Evolutionary conservation across 2,113 vertebrate genomes (phyloP).

Genomic region (Nymphicus hollandicus): DNA sequence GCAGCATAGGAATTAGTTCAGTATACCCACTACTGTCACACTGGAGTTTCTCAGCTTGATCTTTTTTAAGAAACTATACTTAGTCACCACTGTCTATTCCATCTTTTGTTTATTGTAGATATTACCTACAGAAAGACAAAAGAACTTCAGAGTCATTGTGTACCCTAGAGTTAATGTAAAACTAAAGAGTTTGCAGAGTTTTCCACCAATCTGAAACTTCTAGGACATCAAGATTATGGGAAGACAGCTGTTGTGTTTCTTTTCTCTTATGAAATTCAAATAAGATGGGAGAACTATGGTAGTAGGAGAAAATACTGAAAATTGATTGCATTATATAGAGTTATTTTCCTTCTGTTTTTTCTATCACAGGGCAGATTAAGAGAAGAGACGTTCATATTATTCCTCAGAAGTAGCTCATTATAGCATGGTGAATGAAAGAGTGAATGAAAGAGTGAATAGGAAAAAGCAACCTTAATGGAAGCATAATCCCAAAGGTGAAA

Average conservation of each 20-base stretch:
- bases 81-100: not conserved
- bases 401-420: not conserved
- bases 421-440: not conserved
- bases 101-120: not conserved
- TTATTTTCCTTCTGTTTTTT: not conserved
- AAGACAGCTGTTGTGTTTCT: not conserved
- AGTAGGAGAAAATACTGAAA: not conserved
- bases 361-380: not conserved
- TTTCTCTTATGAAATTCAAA: not conserved
- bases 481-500: constrained; percentile 1
- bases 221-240: not conserved
- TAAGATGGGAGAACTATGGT: not conserved
- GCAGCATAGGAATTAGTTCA: not conserved
- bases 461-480: not conserved
- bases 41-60: not conserved
- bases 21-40: not conserved
- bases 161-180: not conserved
- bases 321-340: not conserved
- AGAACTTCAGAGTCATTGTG: not conserved
- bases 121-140: not conserved
- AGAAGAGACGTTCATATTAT: not conserved
- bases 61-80: not conserved
- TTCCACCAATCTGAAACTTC: not conserved
- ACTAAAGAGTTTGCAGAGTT: not conserved
- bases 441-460: not conserved